Evolutionary conservation across 2,888 invertebrate species (phyloP), one percentile per base, ranked within the genome.

Genomic region (Euplagia quadripunctaria): DNA sequence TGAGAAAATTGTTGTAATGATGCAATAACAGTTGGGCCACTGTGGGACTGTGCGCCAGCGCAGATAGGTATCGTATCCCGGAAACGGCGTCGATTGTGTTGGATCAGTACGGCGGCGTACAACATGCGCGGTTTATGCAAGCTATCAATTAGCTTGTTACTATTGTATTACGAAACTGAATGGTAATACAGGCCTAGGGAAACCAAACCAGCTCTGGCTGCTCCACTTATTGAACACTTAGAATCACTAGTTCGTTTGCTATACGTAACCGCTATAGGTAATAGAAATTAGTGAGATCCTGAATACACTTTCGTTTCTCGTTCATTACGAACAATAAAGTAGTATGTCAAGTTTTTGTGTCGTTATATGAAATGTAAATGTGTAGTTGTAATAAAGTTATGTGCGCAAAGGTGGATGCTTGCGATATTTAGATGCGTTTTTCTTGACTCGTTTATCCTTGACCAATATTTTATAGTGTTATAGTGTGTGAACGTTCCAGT

Each of bases 61-160:
- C 72, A 76, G 85, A 87, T 87, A 86, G 79, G 78, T 88, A 89
- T 90, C 86, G 83, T 87, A 92, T 93, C 93, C 93, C 89, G 94
- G 95, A 94, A 95, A 92, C 86, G 55, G 79, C 74, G 71, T 76
- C 78, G 88, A 89, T 91, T 91, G 89, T 91, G 85, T 90, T 86
- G 87, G 87, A 91, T 89, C 88, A 81, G 86, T 64, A 17, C 88
- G 81, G 86, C 70, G 31, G 85, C 86, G 78, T 70, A 73, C 65
- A 88, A 87, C 88, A 89, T 87, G 88, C 87, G 85, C 83, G 81
- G 87, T 94, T 95, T 94, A 94, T 92, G 94, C 93, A 94, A 95
- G 92, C 90, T 90, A 94, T 94, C 91, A 93, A 94, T 94, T 94
- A 95, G 92, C 88, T 86, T 80, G 91, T 90, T 89, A 90, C 91